phyloP scores from a whole-genome alignment of 1,140 invertebrate genomes.

The Pararge aegeria region DNA sequence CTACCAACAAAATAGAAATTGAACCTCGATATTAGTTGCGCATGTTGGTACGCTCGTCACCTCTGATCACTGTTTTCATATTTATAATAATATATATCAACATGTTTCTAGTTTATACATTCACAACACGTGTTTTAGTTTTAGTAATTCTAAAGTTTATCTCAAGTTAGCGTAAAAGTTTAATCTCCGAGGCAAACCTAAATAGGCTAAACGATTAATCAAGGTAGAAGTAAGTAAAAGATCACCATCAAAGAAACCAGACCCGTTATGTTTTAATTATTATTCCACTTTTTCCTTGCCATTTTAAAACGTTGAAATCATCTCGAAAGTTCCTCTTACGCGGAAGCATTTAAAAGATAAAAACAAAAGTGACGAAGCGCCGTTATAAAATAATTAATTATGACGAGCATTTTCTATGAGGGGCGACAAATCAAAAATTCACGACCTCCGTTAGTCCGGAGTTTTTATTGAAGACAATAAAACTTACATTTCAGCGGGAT shows the following conservation, averaged over 20 bases:
- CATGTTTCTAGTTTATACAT: no score
- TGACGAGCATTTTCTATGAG: conserved; percentile 21
- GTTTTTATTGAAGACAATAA: conserved; percentile 35
- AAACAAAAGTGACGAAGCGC: conserved; percentile 6
- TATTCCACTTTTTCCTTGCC: not conserved
- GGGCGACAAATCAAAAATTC: conserved; percentile 28
- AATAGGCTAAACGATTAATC: no score
- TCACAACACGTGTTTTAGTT: no score
- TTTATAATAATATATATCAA: no score
- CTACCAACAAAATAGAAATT: no score
- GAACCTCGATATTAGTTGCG: no score
- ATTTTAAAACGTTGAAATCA: conserved; percentile 1
- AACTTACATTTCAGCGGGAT: conserved; percentile 27
- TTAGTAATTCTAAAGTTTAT: no score
- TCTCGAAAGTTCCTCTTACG: not conserved
- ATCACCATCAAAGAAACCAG: not conserved
- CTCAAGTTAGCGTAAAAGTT: no score
- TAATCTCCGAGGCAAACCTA: no score
- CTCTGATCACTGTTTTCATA: no score
- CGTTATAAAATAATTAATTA: conserved; percentile 28
- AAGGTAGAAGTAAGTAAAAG: no score
- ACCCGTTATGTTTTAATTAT: not conserved
- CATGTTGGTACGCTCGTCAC: no score
- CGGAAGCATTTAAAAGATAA: conserved; percentile 4
- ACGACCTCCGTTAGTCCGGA: conserved; percentile 18